These are phyloP conservation scores for Acrobasis suavella DNA, from an alignment of 2,888 invertebrate species.

Conservation along the genomic window DNA sequence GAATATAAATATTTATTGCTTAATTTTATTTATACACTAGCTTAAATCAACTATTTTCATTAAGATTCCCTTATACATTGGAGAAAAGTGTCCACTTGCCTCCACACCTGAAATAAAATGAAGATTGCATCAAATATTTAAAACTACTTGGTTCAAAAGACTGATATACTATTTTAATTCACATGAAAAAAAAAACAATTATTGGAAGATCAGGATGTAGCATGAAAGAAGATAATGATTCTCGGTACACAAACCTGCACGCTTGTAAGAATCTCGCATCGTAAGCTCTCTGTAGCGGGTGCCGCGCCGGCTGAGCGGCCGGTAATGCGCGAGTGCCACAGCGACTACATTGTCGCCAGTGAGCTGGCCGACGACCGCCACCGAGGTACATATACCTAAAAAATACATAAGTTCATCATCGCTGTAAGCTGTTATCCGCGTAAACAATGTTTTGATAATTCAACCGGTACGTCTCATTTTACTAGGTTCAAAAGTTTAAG, in stretches of 20 bases:
- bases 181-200: too few species aligned
- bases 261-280: conserved; percentile 55
- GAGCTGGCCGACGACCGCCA: conserved; percentile 52
- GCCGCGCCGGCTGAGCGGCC: conserved; percentile 46
- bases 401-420: background rate
- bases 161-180: too few species aligned
- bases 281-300: conserved; percentile 59
- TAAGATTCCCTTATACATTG: conserved; percentile 47
- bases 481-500: too few species aligned
- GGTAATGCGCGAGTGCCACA: conserved; percentile 63
- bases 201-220: too few species aligned
- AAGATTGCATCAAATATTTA: conserved; percentile 1
- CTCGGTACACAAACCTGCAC: conserved; percentile 54
- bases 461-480: too few species aligned
- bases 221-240: background rate
- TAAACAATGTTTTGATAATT: too few species aligned
- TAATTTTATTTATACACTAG: conserved; percentile 31
- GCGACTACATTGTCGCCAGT: conserved; percentile 62
- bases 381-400: conserved; percentile 72
- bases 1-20: background rate
- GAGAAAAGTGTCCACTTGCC: conserved; percentile 80
- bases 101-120: conserved; percentile 74
- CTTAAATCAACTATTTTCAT: background rate
- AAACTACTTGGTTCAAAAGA: background rate
- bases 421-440: too few species aligned